phyloP scores from a whole-genome alignment of 2,797 vertebrate genomes.

The Morus bassanus region DNA sequence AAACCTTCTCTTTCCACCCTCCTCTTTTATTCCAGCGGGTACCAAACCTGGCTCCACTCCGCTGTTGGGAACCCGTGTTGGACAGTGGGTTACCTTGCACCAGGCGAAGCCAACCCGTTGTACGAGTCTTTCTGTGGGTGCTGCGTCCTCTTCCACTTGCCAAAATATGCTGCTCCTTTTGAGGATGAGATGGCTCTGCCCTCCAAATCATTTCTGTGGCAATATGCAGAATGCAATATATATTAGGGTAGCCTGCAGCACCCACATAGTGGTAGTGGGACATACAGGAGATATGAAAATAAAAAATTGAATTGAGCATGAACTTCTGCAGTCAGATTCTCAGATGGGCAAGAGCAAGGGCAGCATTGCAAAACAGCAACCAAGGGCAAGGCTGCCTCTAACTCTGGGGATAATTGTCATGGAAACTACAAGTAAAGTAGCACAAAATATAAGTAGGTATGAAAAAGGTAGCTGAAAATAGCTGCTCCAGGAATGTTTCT shows the following conservation, averaged over 20 bases:
- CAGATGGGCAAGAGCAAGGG: neutral
- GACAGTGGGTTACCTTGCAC: neutral
- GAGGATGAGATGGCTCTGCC: neutral
- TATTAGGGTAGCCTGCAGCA: neutral
- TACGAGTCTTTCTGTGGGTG: neutral
- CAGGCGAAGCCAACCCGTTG: neutral
- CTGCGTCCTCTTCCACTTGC: neutral
- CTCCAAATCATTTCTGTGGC: neutral
- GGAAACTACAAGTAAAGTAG: conserved; percentile 55
- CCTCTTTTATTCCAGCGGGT: neutral
- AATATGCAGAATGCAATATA: neutral
- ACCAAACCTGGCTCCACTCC: neutral
- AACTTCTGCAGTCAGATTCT: neutral
- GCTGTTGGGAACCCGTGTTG: neutral
- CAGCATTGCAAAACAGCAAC: neutral
- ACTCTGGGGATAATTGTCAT: conserved; percentile 48
- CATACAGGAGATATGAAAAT: neutral
- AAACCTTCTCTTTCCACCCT: neutral
- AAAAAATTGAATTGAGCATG: neutral
- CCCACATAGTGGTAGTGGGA: neutral
- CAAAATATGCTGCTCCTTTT: neutral
- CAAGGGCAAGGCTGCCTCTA: neutral
- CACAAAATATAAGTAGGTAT: conserved; percentile 28
- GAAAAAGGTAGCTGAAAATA: conserved; percentile 56
- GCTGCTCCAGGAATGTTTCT: conserved; percentile 2